A percentile compares a stretch with the other conserved stretches of the same genome.
phyloP scores from a whole-genome alignment of 2,113 vertebrate genomes.

The Phaetusa simplex region DNA sequence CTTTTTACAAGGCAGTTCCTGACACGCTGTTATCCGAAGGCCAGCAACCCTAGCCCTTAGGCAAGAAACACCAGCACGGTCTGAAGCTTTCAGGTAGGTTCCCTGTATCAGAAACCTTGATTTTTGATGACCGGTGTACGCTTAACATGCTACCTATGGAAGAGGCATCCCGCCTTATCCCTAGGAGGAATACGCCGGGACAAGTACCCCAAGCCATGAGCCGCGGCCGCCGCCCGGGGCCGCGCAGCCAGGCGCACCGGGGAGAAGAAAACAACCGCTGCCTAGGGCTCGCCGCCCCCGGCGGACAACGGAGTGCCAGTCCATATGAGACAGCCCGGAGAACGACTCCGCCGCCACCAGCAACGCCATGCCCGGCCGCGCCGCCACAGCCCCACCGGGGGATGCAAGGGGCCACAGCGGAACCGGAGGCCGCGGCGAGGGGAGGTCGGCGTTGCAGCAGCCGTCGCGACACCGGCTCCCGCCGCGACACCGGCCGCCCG shows the following conservation, averaged over 20 bases:
- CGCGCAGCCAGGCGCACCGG: background rate
- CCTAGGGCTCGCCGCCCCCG: background rate
- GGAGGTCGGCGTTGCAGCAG: background rate
- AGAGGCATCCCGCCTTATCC: too few relatives aligned
- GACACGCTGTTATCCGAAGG: accelerated
- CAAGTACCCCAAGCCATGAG: accelerated
- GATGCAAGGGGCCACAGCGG: background rate
- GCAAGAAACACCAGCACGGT: background rate
- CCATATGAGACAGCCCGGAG: background rate
- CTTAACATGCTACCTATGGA: accelerated
- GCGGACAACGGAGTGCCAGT: background rate
- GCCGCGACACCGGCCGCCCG: background rate
- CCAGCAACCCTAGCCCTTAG: background rate
- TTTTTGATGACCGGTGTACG: accelerated
- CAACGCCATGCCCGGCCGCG: background rate
- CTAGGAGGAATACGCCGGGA: background rate
- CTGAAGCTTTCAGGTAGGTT: background rate
- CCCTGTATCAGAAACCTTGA: background rate
- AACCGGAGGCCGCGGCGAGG: background rate
- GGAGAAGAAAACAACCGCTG: background rate
- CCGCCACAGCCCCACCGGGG: background rate
- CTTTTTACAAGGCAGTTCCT: background rate
- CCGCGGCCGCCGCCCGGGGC: background rate
- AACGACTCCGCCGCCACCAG: background rate
- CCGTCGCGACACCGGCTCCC: background rate